These are phyloP conservation scores for Penaeus indicus DNA, from an alignment of 1,140 invertebrate genomes.

Conservation along the genomic window DNA sequence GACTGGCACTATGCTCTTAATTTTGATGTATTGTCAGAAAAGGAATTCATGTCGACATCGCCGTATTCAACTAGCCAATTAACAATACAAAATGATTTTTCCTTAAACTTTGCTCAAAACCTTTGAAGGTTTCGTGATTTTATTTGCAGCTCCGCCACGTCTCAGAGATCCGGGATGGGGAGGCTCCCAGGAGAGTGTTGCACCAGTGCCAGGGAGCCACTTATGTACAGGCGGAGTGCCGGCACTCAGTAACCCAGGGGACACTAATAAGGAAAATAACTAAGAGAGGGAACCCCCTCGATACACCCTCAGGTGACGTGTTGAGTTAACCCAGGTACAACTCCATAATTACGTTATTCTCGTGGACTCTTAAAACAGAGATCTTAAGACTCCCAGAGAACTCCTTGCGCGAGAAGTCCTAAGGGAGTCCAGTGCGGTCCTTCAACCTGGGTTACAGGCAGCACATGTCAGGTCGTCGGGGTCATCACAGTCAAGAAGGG, in stretches of 20 bases:
- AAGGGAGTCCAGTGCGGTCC: background rate
- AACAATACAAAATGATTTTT: too few species aligned
- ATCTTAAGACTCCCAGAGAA: too few species aligned
- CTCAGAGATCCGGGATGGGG: constrained; percentile 7
- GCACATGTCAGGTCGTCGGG: constrained; percentile 34
- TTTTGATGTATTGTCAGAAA: too few species aligned
- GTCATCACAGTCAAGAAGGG: constrained; percentile 31
- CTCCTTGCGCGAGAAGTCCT: background rate
- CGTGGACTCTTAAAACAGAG: too few species aligned
- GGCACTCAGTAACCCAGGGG: constrained; percentile 19
- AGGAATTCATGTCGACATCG: too few species aligned
- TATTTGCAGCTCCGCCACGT: background rate
- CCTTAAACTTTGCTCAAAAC: too few species aligned
- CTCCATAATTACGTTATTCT: too few species aligned
- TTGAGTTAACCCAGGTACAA: too few species aligned
- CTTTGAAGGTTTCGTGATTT: too few species aligned
- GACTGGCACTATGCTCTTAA: background rate
- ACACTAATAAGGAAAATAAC: background rate
- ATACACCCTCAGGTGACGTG: too few species aligned
- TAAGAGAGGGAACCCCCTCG: background rate
- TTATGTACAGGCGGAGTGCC: constrained; percentile 33
- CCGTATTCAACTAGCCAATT: too few species aligned
- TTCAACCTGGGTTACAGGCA: constrained; percentile 17
- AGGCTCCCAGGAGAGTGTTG: background rate
- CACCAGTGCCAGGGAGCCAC: constrained; percentile 7